Evolutionary conservation across 92 coral and sea anemone genomes (phyloP).

Genomic region (Heteractis magnifica): DNA sequence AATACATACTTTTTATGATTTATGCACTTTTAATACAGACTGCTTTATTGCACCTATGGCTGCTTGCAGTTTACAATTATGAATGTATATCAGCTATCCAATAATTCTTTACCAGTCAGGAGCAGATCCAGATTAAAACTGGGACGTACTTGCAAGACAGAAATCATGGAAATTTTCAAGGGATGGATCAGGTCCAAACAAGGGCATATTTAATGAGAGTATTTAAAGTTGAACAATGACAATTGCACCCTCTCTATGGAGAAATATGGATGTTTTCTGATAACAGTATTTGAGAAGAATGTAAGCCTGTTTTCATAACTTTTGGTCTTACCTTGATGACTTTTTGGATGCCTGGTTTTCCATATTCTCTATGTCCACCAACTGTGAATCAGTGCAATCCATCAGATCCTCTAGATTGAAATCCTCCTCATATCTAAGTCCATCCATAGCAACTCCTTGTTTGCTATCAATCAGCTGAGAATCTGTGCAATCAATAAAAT

Average conservation of each 20-base stretch:
- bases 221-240: no score
- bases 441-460: neutral
- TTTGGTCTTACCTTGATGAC: neutral
- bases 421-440: conserved; percentile 13
- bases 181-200: no score
- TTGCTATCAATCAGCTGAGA: conserved; percentile 59
- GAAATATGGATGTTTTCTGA: neutral
- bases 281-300: neutral
- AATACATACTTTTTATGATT: no score
- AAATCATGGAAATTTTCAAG: no score
- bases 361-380: conserved; percentile 43
- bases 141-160: no score
- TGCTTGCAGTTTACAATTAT: no score
- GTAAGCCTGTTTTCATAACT: neutral
- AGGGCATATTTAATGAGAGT: no score
- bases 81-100: no score
- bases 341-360: neutral
- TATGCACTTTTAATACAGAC: no score
- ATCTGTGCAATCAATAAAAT: conserved; percentile 70
- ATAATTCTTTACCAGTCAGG: no score
- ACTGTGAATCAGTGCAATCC: conserved; percentile 85
- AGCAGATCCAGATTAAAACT: no score
- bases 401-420: conserved; percentile 44
- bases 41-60: no score
- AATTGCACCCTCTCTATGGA: neutral